Base-by-base conservation (phyloP, 2,797 vertebrate genomes). In the Arnoldichthys spilopterus region DNA sequence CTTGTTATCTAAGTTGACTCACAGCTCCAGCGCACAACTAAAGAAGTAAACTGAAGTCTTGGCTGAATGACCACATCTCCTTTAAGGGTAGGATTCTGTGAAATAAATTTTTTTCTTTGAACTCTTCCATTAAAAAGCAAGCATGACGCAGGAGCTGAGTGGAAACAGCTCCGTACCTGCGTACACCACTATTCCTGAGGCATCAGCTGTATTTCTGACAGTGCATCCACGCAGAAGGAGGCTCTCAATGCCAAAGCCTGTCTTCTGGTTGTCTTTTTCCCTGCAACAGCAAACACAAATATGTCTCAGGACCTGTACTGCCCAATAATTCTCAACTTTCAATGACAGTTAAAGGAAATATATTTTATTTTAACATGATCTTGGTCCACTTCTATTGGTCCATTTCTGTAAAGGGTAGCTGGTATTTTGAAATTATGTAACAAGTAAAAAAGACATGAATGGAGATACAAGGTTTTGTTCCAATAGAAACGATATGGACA, bases 171-270 rank as follows among this genome's bases (percentile, higher is more conserved):
- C 61, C 47, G 0, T 94, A 99, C 98, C 97, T 94, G 97, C 93
- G 20, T 97, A 98, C 76, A 99, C 91, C 89, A 98, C 97, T 79
- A 99, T 96, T 87, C 97, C 98, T 76, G 93, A 53, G 18, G 94
- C 92, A 9, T 91, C 83, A 72, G 95, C 94, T 0, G 96, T 99
- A 88, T 98, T 99, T 88, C 95, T 94, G 85, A 98, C 88, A 74
- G 94, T 96, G 89, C 96, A 98, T 64, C 97, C 97, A 83, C 97
- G 94, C 84, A 98, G 93, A 85, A 99, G 92, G 83, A 99, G 94
- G 85, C 94, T 98, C 86, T 96, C 95, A 13, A 94, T 95, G 80
- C 92, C 94, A 84, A 98, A 94, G 20, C 96, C 96, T 49, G 95
- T 92, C 79, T 89, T 94, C 78, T 91, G 91, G 69, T 92, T 84